A percentile compares a stretch with the other conserved stretches of the same genome.
These are phyloP conservation scores for Digitonthophagus gazella DNA, from an alignment of 2,888 invertebrate genomes.

Conservation along the genomic window DNA sequence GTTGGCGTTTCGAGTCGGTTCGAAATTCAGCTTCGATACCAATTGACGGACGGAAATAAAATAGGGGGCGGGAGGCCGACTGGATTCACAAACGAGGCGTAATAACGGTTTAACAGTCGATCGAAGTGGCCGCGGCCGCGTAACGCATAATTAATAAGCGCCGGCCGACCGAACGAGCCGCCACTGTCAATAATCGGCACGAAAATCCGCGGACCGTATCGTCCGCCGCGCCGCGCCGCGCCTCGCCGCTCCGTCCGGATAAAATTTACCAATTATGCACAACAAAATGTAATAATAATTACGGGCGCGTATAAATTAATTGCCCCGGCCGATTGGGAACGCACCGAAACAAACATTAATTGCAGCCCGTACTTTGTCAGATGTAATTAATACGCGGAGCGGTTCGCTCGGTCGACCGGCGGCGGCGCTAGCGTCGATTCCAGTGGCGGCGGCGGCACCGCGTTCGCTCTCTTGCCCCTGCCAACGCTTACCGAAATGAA, in stretches of 20 bases:
- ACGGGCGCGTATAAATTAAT: slow-evolving; percentile 12
- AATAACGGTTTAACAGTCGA: neutral
- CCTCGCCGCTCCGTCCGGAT: neutral
- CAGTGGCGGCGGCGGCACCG: too few relatives aligned
- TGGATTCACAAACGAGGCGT: neutral
- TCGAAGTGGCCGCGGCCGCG: neutral
- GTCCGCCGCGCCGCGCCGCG: neutral
- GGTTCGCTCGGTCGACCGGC: neutral
- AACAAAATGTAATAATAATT: slow-evolving; percentile 13
- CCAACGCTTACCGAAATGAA: too few relatives aligned
- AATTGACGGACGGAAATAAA: neutral
- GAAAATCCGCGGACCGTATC: slow-evolving; percentile 9
- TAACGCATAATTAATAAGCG: neutral
- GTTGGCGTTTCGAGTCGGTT: too few relatives aligned
- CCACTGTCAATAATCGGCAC: neutral
- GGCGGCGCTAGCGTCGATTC: neutral
- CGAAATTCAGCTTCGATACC: too few relatives aligned
- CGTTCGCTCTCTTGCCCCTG: too few relatives aligned
- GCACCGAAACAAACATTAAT: slow-evolving; percentile 14
- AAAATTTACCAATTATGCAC: slow-evolving; percentile 16
- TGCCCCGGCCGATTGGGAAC: slow-evolving; percentile 10
- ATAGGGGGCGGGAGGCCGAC: neutral
- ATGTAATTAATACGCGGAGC: slow-evolving; percentile 11
- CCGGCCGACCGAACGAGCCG: neutral
- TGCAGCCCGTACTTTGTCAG: slow-evolving; percentile 15